These are phyloP conservation scores for Drosophila subsilvestris DNA, from an alignment of 2,888 invertebrate genomes.

Conservation along the genomic window DNA sequence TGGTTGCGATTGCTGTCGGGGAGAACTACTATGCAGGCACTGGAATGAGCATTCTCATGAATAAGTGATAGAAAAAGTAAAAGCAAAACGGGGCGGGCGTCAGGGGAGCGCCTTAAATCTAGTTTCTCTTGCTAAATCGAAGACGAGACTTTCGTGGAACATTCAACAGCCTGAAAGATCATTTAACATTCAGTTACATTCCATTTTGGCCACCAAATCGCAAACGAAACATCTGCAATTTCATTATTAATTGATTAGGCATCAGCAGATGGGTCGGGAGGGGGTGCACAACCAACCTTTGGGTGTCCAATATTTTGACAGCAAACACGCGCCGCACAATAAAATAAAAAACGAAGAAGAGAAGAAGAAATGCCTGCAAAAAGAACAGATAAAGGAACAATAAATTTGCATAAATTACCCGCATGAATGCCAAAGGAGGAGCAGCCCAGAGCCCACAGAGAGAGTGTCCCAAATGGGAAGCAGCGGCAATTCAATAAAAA, in stretches of 20 bases:
- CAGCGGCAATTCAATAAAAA: conserved; percentile 65
- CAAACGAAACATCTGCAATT: conserved; percentile 49
- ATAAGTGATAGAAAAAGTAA: conserved; percentile 1
- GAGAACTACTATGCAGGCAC: background rate
- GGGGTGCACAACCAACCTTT: background rate
- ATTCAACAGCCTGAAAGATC: conserved; percentile 29
- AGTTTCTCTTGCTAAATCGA: too few species aligned
- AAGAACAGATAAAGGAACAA: conserved; percentile 62
- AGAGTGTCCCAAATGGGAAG: conserved; percentile 72
- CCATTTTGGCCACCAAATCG: conserved; percentile 31
- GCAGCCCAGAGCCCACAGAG: conserved; percentile 13
- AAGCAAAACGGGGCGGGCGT: too few species aligned
- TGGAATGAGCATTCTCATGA: conserved; percentile 6
- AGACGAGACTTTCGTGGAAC: background rate
- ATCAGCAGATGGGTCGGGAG: background rate
- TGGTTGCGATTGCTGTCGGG: conserved; percentile 13
- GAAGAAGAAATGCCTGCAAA: conserved; percentile 39
- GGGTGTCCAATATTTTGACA: conserved; percentile 66
- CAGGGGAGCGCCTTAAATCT: too few species aligned
- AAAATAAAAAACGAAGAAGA: conserved; percentile 9
- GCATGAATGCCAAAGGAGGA: conserved; percentile 71
- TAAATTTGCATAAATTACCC: conserved; percentile 81
- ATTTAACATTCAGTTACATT: conserved; percentile 49
- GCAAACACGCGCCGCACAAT: conserved; percentile 66
- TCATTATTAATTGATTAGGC: conserved; percentile 73